Conservation (phyloP, 1,140 invertebrate genomes). For the Lepeophtheirus salmonis region DNA sequence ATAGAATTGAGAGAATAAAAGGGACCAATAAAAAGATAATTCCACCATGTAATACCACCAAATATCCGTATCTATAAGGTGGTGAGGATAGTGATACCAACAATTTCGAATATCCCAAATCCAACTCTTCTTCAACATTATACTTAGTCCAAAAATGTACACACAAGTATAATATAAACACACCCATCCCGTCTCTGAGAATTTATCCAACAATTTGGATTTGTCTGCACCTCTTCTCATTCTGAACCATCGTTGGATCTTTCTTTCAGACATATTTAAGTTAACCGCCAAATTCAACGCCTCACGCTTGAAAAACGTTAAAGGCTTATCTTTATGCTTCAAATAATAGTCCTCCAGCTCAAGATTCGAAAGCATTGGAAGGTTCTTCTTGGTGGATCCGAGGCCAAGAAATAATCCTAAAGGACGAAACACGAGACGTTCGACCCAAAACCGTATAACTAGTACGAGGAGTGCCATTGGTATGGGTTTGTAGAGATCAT, state of each 20-base stretch:
- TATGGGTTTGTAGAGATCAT: conserved; percentile 25
- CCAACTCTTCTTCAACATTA: conserved; percentile 15
- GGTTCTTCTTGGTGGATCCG: background rate
- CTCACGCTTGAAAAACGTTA: background rate
- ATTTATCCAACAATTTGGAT: background rate
- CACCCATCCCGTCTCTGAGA: conserved; percentile 3
- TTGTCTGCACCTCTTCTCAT: background rate
- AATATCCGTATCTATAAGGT: conserved; percentile 10
- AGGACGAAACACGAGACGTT: conserved; percentile 23
- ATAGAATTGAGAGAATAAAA: conserved; percentile 78
- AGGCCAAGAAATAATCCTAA: background rate
- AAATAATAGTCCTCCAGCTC: background rate
- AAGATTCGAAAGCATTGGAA: background rate
- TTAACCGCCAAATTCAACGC: background rate
- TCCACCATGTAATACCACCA: conserved; percentile 94
- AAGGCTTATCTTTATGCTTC: too few species aligned
- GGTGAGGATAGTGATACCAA: conserved; percentile 17
- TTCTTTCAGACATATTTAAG: conserved; percentile 2
- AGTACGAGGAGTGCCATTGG: conserved; percentile 25
- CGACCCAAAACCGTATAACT: conserved; percentile 25
- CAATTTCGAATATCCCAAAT: conserved; percentile 19
- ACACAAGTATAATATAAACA: conserved; percentile 10
- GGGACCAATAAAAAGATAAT: conserved; percentile 80
- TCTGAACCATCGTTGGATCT: conserved; percentile 20
- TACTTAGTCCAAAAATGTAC: conserved; percentile 11